Percentiles rank a stretch among this genome's conserved stretches.
phyloP scores from a whole-genome alignment of 1,140 invertebrate genomes.

The Drosophila auraria region DNA sequence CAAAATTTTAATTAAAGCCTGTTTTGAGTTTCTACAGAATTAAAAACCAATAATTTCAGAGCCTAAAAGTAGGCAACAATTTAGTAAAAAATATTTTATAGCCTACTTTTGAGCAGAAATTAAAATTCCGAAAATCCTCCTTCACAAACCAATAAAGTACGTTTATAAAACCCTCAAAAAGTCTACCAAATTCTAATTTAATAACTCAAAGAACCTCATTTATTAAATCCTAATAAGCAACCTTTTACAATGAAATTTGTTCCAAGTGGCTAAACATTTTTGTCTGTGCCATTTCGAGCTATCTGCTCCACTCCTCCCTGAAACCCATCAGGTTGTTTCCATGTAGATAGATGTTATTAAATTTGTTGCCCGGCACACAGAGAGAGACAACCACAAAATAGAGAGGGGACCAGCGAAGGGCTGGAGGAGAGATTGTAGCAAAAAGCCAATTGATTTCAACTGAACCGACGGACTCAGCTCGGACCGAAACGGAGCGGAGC shows the following conservation, averaged over 20 bases:
- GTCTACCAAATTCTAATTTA: too few relatives aligned
- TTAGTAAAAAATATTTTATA: neutral
- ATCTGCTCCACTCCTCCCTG: neutral
- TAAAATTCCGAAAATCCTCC: too few relatives aligned
- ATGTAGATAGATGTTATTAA: conserved; percentile 52
- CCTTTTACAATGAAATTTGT: neutral
- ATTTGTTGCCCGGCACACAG: conserved; percentile 34
- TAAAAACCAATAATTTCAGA: neutral
- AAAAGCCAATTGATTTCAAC: conserved; percentile 53
- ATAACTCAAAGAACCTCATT: too few relatives aligned
- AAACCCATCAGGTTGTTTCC: conserved; percentile 21
- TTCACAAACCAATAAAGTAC: too few relatives aligned
- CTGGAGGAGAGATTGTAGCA: conserved; percentile 22
- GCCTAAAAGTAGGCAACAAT: too few relatives aligned
- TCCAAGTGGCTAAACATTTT: conserved; percentile 8
- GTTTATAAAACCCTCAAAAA: too few relatives aligned
- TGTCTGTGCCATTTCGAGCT: conserved; percentile 3
- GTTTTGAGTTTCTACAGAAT: neutral
- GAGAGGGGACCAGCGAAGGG: neutral
- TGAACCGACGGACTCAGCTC: conserved; percentile 26
- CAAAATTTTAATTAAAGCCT: too few relatives aligned
- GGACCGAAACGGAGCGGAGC: conserved; percentile 3
- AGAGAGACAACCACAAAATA: conserved; percentile 24
- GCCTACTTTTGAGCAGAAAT: too few relatives aligned
- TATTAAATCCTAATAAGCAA: neutral